Base-by-base conservation (phyloP, 2,888 invertebrate species). In the Scaeva pyrastri region DNA sequence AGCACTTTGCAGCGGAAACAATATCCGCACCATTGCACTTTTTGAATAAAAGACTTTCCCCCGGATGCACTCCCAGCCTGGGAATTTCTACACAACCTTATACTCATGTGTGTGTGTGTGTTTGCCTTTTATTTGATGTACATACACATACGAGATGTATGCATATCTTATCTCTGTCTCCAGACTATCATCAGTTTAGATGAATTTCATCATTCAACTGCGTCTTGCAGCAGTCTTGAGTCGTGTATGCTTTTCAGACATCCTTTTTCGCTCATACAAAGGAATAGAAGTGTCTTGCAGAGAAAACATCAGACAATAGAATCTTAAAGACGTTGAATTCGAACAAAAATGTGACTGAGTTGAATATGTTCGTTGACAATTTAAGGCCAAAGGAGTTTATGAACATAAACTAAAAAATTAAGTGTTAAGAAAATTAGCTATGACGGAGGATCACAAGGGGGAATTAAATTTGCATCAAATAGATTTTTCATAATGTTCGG, bases 11-110 rank as follows among this genome's bases (percentile, higher is more conserved):
- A 68, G 68, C 52, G 68, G 68, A 68, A 50, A 50, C 36, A 50
- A 52, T 68, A 50, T 45, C 55, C 12, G 58, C 70, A 68, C 68
- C 66, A 68, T 55, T 75, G 80, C 75, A 62, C 68, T 52, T 75
- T 62, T 31, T 43, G 43, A 45, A 66, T 14, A 45, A 66, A 36
- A 31, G 16, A 16, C 39, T 50, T 21, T 52, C 52, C 68, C 31
- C 68, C 31, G 64, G 31, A 45, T 66, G 36, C 36, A 50, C 62
- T 31, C 12, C n/a, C 8, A 14, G 48, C 19, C 23, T 66, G 39
- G 31, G 39, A 41, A 39, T 43, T 60, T 43, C 36, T 26, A 5
- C 11, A 12, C 12, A 52, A 14, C 23, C 74, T 55, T 70, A n/a
- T 64, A 0, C 41, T 16, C 8, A 2, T 50, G 6, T 50, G 50